These are phyloP conservation scores for Cricetomys ansorgei DNA, from an alignment of 2,113 vertebrate genomes.

Conservation along the genomic window DNA sequence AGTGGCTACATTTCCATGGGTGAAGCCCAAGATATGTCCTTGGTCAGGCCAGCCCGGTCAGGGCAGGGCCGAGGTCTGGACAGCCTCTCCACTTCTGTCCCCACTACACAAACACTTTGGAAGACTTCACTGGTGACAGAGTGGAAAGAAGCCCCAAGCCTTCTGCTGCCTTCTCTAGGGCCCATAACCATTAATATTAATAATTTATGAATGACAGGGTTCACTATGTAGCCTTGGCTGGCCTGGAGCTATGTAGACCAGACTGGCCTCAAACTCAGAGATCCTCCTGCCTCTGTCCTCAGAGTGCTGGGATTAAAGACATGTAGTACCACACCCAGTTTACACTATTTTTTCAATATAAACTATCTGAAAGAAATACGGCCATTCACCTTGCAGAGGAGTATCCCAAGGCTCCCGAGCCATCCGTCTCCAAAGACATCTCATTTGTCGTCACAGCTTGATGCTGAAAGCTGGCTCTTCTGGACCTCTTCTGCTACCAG, in stretches of 20 bases:
- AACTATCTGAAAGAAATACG: background rate
- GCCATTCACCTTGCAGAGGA: slow-evolving; percentile 27
- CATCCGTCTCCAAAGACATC: background rate
- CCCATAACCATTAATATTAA: background rate
- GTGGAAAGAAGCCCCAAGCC: background rate
- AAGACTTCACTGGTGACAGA: slow-evolving; percentile 32
- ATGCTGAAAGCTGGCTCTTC: background rate
- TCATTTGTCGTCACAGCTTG: background rate
- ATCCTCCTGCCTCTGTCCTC: background rate
- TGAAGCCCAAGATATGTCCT: slow-evolving; percentile 70
- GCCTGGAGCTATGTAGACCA: background rate
- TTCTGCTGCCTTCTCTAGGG: background rate
- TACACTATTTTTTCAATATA: background rate
- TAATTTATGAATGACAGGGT: background rate
- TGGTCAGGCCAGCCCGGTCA: background rate
- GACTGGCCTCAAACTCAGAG: background rate
- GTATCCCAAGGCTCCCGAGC: background rate
- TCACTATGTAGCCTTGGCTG: background rate
- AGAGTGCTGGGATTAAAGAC: background rate
- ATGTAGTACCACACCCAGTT: background rate
- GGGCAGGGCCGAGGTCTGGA: background rate
- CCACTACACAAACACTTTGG: background rate
- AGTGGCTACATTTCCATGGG: slow-evolving; percentile 50
- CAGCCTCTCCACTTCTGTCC: background rate
- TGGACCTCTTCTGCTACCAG: background rate